Base-by-base conservation (phyloP, 2,888 invertebrate species). In the Pandemis corylana region DNA sequence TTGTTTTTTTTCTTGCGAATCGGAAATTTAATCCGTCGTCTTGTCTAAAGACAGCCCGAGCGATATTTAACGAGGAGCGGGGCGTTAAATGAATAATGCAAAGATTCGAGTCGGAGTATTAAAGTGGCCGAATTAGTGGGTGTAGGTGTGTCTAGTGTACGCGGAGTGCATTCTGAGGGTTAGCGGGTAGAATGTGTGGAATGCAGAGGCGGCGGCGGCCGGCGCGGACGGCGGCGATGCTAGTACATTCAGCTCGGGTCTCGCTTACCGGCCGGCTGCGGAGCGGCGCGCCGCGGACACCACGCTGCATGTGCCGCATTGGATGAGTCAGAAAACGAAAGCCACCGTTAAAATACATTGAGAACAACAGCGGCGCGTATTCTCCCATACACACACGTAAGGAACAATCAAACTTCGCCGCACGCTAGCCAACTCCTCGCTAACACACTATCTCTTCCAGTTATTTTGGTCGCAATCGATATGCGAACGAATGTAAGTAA, bases 291-390 rank as follows among this genome's bases (percentile, higher is more conserved):
- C 62, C 90, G 89, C 84, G 86, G 83, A 82, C 90, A 90, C 92
- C 90, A 90, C 84, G 89, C 91, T 90, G 90, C 87, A 80, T 87
- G 86, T 85, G 85, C 86, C 88, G 89, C 88, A 87, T 90, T 92
- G 92, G 92, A 93, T 93, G 93, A 93, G 94, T 94, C 93, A 94
- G 93, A 91, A 89, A 90, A 88, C 84, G 85, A 87, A 89, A 86
- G 77, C 78, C 81, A 85, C 81, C 81, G 85, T 90, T 90, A 90
- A 88, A 89, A 87, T 80, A 84, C 80, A 82, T 82, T 81, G 79
- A 76, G 80, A 84, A 80, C 78, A 79, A 79, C 75, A 74, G 72
- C 78, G 71, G 69, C 76, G 78, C 77, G 78, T 78, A 28, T 77
- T 82, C 74, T 69, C 77, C 76, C 76, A 67, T 79, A 56, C 46